Conservation (phyloP, 2,888 invertebrate species). For the Schizaphis graminum region DNA sequence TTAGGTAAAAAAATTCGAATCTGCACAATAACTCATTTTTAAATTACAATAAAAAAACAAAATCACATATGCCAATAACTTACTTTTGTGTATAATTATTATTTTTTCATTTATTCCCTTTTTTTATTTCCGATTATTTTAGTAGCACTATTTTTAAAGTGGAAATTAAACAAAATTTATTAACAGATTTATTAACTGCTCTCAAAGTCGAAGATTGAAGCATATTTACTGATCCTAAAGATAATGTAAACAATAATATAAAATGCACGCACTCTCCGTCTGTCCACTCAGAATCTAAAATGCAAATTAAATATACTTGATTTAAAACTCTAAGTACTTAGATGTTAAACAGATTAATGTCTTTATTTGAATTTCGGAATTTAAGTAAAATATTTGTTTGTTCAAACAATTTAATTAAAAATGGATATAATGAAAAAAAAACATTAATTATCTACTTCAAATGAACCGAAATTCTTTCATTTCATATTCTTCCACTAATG, state of each 20-base stretch:
- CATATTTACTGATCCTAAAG: background rate
- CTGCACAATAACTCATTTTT: background rate
- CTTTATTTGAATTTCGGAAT: background rate
- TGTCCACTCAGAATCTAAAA: background rate
- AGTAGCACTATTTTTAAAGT: background rate
- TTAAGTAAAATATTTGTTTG: background rate
- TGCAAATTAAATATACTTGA: background rate
- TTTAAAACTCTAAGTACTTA: background rate
- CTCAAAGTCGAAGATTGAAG: background rate
- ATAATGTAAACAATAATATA: background rate
- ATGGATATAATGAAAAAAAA: background rate
- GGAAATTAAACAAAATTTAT: background rate
- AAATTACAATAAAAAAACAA: background rate
- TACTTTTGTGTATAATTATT: background rate
- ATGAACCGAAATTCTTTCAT: background rate
- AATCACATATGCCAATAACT: background rate
- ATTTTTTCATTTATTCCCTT: background rate
- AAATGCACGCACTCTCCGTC: background rate
- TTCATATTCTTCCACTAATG: background rate
- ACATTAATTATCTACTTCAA: background rate
- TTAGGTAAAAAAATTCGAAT: background rate
- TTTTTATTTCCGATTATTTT: background rate
- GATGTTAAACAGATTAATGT: background rate
- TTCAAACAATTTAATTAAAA: background rate
- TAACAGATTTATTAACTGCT: background rate